phyloP scores from a whole-genome alignment of 2,888 invertebrate genomes.

The Melieria crassipennis region DNA sequence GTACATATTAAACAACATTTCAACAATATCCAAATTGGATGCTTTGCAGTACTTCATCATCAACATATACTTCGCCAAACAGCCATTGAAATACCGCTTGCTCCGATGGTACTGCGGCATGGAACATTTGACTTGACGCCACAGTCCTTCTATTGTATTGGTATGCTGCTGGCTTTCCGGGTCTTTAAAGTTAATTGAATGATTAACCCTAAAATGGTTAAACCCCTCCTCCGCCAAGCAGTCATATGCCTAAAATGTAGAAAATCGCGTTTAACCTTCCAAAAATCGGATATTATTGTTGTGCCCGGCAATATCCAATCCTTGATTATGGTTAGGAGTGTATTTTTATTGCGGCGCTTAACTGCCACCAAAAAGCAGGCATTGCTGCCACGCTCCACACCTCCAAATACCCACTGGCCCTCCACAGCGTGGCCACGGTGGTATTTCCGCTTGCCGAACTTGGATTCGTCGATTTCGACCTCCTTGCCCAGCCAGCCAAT shows the following conservation, averaged over 20 bases:
- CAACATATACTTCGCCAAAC: slow-evolving; percentile 7
- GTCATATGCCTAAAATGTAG: slow-evolving; percentile 21
- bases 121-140: slow-evolving; percentile 2
- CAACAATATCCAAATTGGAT: neutral
- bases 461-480: too few species aligned
- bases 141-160: slow-evolving; percentile 10
- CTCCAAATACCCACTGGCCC: too few species aligned
- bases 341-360: too few species aligned
- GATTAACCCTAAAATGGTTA: slow-evolving; percentile 5
- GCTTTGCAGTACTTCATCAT: neutral
- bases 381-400: too few species aligned
- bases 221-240: slow-evolving; percentile 21
- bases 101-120: neutral
- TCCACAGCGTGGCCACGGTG: too few species aligned
- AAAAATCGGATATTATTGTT: too few species aligned
- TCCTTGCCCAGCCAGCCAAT: too few species aligned
- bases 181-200: slow-evolving; percentile 8
- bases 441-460: too few species aligned
- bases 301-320: too few species aligned
- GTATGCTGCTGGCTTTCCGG: slow-evolving; percentile 13
- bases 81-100: slow-evolving; percentile 2
- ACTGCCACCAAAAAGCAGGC: too few species aligned
- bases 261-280: too few species aligned
- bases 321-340: too few species aligned
- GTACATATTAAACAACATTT: neutral